Evolutionary conservation across 2,113 vertebrate genomes (phyloP).

Genomic region (Empidonax traillii): DNA sequence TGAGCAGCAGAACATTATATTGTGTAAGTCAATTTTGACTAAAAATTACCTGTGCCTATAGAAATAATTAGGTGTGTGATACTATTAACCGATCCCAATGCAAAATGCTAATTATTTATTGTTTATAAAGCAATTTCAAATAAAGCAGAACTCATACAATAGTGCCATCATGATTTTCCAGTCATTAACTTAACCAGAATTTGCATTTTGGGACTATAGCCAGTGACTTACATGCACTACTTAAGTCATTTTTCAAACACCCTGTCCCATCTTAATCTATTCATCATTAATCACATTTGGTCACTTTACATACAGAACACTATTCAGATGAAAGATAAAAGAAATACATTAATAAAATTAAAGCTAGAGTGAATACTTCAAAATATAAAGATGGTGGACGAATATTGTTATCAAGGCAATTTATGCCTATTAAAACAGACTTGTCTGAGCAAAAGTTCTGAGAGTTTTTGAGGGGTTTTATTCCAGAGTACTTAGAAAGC

Average conservation of each 20-base stretch:
- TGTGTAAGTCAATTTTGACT: not conserved
- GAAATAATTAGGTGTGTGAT: constrained; percentile 51
- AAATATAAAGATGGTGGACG: constrained; percentile 69
- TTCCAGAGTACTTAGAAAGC: not conserved
- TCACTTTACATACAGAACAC: constrained; percentile 82
- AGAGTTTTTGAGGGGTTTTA: not conserved
- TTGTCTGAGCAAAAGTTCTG: not conserved
- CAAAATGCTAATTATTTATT: constrained; percentile 79
- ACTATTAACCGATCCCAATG: constrained; percentile 53
- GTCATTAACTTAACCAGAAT: constrained; percentile 82
- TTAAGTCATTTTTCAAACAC: constrained; percentile 84
- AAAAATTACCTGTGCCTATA: not conserved
- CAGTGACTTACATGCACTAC: constrained; percentile 80
- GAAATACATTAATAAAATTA: constrained; percentile 82
- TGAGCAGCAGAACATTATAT: not conserved
- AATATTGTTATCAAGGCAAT: constrained; percentile 67
- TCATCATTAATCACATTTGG: constrained; percentile 85
- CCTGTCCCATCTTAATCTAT: constrained; percentile 82
- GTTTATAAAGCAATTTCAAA: constrained; percentile 79
- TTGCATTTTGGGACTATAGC: constrained; percentile 84
- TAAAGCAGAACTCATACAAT: constrained; percentile 64
- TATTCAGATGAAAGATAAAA: constrained; percentile 82
- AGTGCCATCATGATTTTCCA: constrained; percentile 77
- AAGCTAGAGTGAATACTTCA: constrained; percentile 71
- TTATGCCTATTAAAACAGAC: constrained; percentile 45